Conservation (phyloP, 1,140 invertebrate species). For the Drosophila baimaii region DNA sequence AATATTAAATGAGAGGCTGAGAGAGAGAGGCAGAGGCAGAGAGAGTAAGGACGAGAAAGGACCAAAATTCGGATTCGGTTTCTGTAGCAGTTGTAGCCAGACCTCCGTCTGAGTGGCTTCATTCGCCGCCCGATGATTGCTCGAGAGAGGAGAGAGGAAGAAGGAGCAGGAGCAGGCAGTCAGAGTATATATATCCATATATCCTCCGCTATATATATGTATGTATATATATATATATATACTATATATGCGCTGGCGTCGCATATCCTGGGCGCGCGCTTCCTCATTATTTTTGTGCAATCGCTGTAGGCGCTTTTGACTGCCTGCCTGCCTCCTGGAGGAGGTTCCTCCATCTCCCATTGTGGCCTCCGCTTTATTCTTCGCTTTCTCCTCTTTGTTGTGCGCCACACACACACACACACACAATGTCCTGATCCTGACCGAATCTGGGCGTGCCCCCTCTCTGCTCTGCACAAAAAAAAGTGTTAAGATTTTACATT, state of each 20-base stretch:
- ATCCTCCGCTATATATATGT: slow-evolving; percentile 18
- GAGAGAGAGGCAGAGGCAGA: no score
- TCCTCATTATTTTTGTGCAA: slow-evolving; percentile 83
- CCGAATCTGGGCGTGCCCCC: slow-evolving; percentile 11
- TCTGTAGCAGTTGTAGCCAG: slow-evolving; percentile 28
- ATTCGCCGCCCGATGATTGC: slow-evolving; percentile 76
- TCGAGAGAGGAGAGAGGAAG: slow-evolving; percentile 49
- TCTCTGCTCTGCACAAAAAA: slow-evolving; percentile 30
- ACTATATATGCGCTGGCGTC: slow-evolving; percentile 38
- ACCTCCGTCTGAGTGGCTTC: slow-evolving; percentile 74
- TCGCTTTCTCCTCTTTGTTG: slow-evolving; percentile 54
- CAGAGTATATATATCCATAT: slow-evolving; percentile 12
- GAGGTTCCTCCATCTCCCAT: slow-evolving; percentile 38
- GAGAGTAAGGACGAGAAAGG: slow-evolving; percentile 4
- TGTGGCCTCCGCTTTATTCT: slow-evolving; percentile 52
- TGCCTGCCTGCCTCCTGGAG: slow-evolving; percentile 19
- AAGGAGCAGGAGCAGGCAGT: background rate
- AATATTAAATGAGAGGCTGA: slow-evolving; percentile 65
- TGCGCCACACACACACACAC: slow-evolving; percentile 9
- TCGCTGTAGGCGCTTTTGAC: slow-evolving; percentile 75
- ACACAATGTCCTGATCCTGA: slow-evolving; percentile 61
- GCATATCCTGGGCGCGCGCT: slow-evolving; percentile 76
- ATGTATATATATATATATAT: slow-evolving; percentile 5
- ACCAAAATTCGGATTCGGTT: slow-evolving; percentile 21
- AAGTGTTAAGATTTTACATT: slow-evolving; percentile 81